Percentiles rank a stretch among this genome's conserved stretches.
These are phyloP conservation scores for Bombylius discolor DNA, from an alignment of 2,888 invertebrate species.

Conservation along the genomic window DNA sequence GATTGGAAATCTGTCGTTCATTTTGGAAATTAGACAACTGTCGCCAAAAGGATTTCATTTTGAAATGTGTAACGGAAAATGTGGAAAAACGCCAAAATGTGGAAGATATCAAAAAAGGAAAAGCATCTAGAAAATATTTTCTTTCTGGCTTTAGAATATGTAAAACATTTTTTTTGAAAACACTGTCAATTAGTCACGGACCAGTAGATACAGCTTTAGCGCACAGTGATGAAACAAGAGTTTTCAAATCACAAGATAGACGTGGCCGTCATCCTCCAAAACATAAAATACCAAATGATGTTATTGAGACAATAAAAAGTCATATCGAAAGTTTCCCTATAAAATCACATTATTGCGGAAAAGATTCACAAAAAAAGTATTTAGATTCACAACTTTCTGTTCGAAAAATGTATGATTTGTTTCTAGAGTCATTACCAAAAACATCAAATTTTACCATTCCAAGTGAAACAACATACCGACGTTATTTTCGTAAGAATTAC, in stretches of 20 bases:
- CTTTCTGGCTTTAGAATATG: not conserved
- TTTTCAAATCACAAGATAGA: not conserved
- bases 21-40: not conserved
- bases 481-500: not conserved
- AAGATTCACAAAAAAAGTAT: not conserved
- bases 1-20: not conserved
- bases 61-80: not conserved
- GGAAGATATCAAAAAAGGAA: not conserved
- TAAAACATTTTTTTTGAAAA: not conserved
- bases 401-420: not conserved
- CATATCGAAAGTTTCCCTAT: not conserved
- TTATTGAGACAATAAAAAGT: not conserved
- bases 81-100: too few relatives aligned
- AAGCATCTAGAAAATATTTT: not conserved
- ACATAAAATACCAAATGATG: not conserved
- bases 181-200: not conserved
- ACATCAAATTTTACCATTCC: not conserved
- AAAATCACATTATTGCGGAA: not conserved
- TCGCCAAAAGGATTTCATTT: not conserved
- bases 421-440: not conserved
- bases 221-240: not conserved
- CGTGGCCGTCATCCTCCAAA: not conserved
- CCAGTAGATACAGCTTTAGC: not conserved
- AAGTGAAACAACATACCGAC: not conserved
- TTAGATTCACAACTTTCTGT: not conserved